Base-by-base conservation (phyloP, 2,888 invertebrate species). In the Adela reaumurella region DNA sequence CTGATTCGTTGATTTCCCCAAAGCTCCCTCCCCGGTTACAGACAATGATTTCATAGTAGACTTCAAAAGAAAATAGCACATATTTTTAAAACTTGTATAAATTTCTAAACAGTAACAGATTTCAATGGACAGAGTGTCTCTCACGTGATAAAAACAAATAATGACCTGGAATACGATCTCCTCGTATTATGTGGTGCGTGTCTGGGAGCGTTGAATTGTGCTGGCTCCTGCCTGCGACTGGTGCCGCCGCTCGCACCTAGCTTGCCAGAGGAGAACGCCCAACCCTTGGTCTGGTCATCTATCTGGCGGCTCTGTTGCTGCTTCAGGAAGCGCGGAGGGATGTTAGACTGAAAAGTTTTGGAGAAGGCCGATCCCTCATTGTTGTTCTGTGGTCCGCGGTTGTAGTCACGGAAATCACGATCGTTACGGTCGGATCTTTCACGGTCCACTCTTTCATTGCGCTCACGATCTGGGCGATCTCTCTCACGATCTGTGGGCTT, bases 271-370 rank as follows among this genome's bases (percentile, higher is more conserved):
- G 70, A 52, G 56, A 74, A 77, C 17, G 77, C 68, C 77, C 77
- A 77, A 28, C 68, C 70, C 59, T 74, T 77, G 50, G 74, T 64
- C 50, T 65, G 72, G 43, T 74, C 77, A 14, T 71, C 81, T 57
- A 77, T 71, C 50, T 72, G 71, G 46, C 78, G 62, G 54, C 73
- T 84, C 54, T 84, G 83, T 58, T 90, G 90, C 59, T 91, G 89
- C 59, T 89, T 89, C 59, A 88, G 85, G 68, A 93, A 92, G 51
- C 94, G 82, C 16, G 94, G 94, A 48, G 94, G 94, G 61, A 94
- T 82, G 70, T 92, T 89, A 47, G 83, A 87, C 67, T 91, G 90
- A 70, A 90, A 92, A 55, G 86, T 85, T 59, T 88, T 84, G 6
- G 88, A 87, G 64, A 88, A 90, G 20, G 81, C 81, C 1, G 83